phyloP scores from a whole-genome alignment of 2,888 invertebrate species.

The Parnassius mnemosyne region DNA sequence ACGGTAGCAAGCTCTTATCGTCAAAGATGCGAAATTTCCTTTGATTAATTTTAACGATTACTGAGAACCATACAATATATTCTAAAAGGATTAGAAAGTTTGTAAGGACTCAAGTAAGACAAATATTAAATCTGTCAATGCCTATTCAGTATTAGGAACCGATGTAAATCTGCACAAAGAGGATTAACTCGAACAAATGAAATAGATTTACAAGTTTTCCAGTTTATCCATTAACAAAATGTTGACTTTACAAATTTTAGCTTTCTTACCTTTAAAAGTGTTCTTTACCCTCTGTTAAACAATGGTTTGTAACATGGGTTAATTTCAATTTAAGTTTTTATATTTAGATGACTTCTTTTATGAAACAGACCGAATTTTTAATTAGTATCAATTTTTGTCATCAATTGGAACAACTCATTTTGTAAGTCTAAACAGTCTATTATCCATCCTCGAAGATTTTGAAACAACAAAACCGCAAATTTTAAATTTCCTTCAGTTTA shows the following conservation, averaged over 20 bases:
- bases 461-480: neutral
- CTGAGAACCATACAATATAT: neutral
- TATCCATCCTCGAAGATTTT: too few relatives aligned
- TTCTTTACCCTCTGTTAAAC: neutral
- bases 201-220: neutral
- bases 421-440: too few relatives aligned
- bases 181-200: neutral
- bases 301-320: too few relatives aligned
- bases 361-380: too few relatives aligned
- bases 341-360: too few relatives aligned
- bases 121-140: conserved; percentile 1
- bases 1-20: too few relatives aligned
- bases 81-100: neutral
- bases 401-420: too few relatives aligned
- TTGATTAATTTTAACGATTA: too few relatives aligned
- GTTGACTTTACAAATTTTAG: neutral
- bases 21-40: too few relatives aligned
- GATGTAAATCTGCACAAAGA: neutral
- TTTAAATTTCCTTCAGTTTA: neutral
- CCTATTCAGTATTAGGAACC: conserved; percentile 5
- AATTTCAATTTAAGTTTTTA: too few relatives aligned
- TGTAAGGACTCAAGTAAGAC: neutral
- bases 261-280: neutral
- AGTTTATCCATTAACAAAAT: neutral
- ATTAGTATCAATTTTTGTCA: too few relatives aligned